Percentiles rank a stretch among this genome's conserved stretches.
Evolutionary conservation across 92 coral and sea anemone genomes (phyloP).

Genomic region (Phymanthus crucifer): DNA sequence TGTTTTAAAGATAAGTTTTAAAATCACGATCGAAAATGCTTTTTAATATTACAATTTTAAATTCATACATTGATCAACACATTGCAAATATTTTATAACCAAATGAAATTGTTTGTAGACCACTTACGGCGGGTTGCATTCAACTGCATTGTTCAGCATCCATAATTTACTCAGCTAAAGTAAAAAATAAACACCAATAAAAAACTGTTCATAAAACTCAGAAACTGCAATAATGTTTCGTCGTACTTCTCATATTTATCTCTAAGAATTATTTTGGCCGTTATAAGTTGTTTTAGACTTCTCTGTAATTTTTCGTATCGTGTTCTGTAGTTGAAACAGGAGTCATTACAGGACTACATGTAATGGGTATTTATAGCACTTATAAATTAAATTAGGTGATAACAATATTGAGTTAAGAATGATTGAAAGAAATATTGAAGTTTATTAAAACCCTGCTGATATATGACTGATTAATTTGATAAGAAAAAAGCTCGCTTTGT

Average conservation of each 20-base stretch:
- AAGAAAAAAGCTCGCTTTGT: not conserved
- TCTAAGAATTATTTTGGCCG: not conserved
- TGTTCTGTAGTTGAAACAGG: not conserved
- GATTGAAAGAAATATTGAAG: not conserved
- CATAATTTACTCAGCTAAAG: not conserved
- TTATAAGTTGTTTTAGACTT: not conserved
- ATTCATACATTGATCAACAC: not conserved
- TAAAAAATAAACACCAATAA: not conserved
- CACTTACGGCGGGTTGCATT: constrained; percentile 11
- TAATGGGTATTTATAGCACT: not conserved
- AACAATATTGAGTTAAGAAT: constrained; percentile 5
- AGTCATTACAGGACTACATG: not conserved
- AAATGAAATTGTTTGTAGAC: constrained; percentile 1
- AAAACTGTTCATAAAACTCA: not conserved
- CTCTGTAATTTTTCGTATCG: not conserved
- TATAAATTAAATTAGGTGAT: not conserved
- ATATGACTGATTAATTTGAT: not conserved
- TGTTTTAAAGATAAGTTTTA: not conserved
- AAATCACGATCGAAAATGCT: not conserved
- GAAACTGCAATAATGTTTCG: not conserved
- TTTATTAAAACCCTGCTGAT: not conserved
- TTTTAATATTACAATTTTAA: not conserved
- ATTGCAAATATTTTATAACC: not conserved
- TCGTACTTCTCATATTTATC: not conserved
- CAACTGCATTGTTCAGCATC: not conserved